A percentile compares a stretch with the other conserved stretches of the same genome.
Evolutionary conservation across 1,140 invertebrate species (phyloP).

Genomic region (Lysiphlebus fabarum): DNA sequence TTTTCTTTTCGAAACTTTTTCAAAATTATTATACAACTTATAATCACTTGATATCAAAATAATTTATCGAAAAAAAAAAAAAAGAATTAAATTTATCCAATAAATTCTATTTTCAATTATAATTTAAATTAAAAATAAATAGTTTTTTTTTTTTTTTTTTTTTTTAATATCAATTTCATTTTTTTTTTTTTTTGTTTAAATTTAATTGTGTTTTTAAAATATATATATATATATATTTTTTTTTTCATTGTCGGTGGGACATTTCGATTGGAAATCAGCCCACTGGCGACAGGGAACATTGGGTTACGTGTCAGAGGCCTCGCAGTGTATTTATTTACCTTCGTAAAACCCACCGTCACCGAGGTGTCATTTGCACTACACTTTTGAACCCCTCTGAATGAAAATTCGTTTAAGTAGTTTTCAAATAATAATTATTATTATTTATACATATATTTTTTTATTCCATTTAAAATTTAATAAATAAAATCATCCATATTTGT

Average conservation of each 20-base stretch:
- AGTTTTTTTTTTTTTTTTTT: conserved; percentile 3
- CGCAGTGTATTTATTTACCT: background rate
- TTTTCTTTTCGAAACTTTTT: too few species aligned
- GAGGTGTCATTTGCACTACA: conserved; percentile 39
- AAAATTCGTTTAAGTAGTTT: conserved; percentile 42
- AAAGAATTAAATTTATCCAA: background rate
- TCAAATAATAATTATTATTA: conserved; percentile 19
- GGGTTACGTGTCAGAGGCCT: background rate
- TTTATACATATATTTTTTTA: too few species aligned
- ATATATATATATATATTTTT: too few species aligned
- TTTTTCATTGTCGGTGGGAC: too few species aligned
- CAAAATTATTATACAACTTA: too few species aligned
- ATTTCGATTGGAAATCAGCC: background rate
- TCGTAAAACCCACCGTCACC: conserved; percentile 8
- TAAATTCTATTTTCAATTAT: background rate
- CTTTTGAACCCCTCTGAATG: conserved; percentile 26
- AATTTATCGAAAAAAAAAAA: background rate
- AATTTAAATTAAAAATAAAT: background rate
- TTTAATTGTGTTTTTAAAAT: background rate
- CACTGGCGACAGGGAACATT: background rate
- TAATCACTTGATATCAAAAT: too few species aligned
- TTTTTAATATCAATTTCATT: background rate
- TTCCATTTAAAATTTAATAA: too few species aligned
- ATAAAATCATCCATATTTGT: too few species aligned
- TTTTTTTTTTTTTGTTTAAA: background rate